phyloP scores from a whole-genome alignment of 2,797 vertebrate species.

The Monodelphis domestica region DNA sequence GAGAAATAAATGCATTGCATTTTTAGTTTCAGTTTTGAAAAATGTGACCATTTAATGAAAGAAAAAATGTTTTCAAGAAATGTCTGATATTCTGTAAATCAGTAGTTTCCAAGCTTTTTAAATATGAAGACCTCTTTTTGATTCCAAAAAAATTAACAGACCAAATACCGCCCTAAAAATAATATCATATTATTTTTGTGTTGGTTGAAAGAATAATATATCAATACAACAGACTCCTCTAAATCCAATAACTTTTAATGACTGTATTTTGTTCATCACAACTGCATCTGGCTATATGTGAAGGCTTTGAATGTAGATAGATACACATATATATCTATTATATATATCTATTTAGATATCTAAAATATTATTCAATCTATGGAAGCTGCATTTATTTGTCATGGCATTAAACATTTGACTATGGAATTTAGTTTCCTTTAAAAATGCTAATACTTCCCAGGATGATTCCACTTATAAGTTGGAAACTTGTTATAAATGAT shows the following conservation, averaged over 20 bases:
- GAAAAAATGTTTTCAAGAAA: background rate
- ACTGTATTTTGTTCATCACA: background rate
- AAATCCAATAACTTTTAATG: background rate
- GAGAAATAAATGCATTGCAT: background rate
- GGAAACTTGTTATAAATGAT: background rate
- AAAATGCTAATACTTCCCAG: background rate
- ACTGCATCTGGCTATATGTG: too few species aligned
- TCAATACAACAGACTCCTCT: background rate
- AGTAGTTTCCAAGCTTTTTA: background rate
- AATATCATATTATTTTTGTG: background rate
- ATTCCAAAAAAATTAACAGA: background rate
- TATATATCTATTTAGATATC: background rate
- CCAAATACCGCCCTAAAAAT: background rate
- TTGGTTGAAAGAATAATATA: background rate
- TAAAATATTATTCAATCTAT: background rate
- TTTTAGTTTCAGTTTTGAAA: slow-evolving; percentile 14
- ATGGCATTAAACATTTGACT: background rate
- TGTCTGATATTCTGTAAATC: background rate
- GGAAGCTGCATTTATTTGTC: background rate
- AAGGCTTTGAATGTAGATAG: background rate
- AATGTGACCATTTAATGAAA: background rate
- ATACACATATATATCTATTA: background rate
- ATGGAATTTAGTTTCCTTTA: background rate
- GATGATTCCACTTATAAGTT: background rate
- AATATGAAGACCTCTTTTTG: background rate